A percentile compares a stretch with the other conserved stretches of the same genome.
Conservation (phyloP, 2,888 invertebrate genomes). For the Perithous albicinctus region DNA sequence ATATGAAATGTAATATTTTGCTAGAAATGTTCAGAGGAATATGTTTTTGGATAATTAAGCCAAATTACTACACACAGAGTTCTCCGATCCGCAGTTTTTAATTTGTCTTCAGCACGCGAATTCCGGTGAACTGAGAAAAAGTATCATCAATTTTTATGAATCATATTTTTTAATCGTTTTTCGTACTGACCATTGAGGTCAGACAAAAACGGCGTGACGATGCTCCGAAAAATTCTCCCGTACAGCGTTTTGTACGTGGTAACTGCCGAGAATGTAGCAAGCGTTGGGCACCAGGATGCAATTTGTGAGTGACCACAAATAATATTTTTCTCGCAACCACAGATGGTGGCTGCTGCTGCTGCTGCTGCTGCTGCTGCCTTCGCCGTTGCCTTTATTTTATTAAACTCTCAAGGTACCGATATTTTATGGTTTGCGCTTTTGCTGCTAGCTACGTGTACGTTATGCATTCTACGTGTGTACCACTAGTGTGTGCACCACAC, state of each 20-base stretch:
- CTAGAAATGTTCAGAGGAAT: neutral
- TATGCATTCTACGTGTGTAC: neutral
- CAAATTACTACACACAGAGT: neutral
- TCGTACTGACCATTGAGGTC: neutral
- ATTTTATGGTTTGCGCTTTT: slow-evolving; percentile 44
- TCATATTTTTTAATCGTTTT: slow-evolving; percentile 14
- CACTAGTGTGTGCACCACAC: slow-evolving; percentile 19
- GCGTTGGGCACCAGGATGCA: slow-evolving; percentile 33
- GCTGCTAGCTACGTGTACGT: slow-evolving; percentile 19
- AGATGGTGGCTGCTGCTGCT: slow-evolving; percentile 44
- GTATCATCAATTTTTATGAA: neutral
- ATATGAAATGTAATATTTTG: neutral
- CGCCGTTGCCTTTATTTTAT: slow-evolving; percentile 50
- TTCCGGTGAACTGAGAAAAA: neutral
- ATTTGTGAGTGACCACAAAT: slow-evolving; percentile 55
- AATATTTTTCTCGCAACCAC: slow-evolving; percentile 54
- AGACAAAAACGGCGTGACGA: slow-evolving; percentile 3
- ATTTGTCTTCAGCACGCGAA: neutral
- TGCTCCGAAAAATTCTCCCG: slow-evolving; percentile 12
- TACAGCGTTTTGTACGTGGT: neutral
- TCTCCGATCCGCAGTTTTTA: neutral
- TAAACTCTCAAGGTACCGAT: slow-evolving; percentile 56
- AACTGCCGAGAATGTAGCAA: slow-evolving; percentile 16
- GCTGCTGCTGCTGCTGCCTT: neutral
- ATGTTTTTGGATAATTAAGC: neutral